Evolutionary conservation across 1,140 invertebrate genomes (phyloP), one percentile per base, ranked within the genome.

Genomic region (Tribolium madens): DNA sequence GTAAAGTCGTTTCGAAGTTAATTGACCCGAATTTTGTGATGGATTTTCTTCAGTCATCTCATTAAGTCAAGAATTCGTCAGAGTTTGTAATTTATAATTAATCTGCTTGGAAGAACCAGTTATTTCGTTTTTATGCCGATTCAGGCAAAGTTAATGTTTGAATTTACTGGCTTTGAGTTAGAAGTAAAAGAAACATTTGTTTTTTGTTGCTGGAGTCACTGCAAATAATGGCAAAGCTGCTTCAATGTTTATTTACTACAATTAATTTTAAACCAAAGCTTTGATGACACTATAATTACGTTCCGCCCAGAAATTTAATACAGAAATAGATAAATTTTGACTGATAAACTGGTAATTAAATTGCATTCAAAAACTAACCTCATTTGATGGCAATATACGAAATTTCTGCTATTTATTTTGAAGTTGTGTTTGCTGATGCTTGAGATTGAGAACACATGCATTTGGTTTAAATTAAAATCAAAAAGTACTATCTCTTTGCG

Each of bases 1-100:
- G 14, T 15, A 14, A 71, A 13, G 68, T 71, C 36, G 18, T 15
- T 14, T 15, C 26, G 13, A 33, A 64, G 26, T 64, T 64, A 64
- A 64, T 64, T 13, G 57, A n/a, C n/a, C 6, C 12, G 57, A 64
- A 33, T 31, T 64, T 57, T 18, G 15, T 18, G 10, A 42, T 33
- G 57, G 57, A 64, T 64, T 31, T 64, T 64, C 57, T 31, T 15
- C 6, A 52, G 15, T 31, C 53, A 26, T 60, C 21, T 64, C 57
- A 64, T 64, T 64, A 64, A 33, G 21, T 64, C 12, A 64, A 64
- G 57, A 64, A 64, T 64, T 33, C 31, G 6, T 4, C 57, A 64
- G 13, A 64, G 26, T 64, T 33, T 31, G 14, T 64, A 33, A 64
- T 64, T 64, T 64, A 31, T 64, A 64, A 33, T 64, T 64, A 64